Evolutionary conservation across 1,140 invertebrate species (phyloP).

Genomic region (Lutraria rhynchaena): DNA sequence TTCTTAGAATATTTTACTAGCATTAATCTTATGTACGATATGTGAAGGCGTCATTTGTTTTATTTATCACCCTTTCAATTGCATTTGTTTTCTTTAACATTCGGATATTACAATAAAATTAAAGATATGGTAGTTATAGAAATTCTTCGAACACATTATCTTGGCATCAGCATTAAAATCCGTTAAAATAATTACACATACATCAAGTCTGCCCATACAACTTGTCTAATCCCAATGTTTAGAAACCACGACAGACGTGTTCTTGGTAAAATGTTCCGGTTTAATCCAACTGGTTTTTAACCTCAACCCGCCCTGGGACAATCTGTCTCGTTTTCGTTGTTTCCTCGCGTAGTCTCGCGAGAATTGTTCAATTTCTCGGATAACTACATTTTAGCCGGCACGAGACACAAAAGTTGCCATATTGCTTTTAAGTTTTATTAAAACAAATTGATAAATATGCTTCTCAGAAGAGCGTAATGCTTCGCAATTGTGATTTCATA

Average conservation of each 20-base stretch:
- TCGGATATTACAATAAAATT: too few relatives aligned
- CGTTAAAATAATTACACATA: too few relatives aligned
- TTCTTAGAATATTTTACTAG: too few relatives aligned
- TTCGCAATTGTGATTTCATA: conserved; percentile 44
- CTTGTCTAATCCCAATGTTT: conserved; percentile 3
- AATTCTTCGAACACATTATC: too few relatives aligned
- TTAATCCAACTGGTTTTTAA: conserved; percentile 33
- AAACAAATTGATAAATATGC: conserved; percentile 53
- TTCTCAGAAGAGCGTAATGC: conserved; percentile 12
- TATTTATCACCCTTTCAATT: too few relatives aligned
- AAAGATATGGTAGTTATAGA: too few relatives aligned
- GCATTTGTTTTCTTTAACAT: too few relatives aligned
- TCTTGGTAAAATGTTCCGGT: conserved; percentile 17
- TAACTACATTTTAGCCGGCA: conserved; percentile 44
- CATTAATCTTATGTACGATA: too few relatives aligned
- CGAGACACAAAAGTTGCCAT: conserved; percentile 44
- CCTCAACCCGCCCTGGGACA: conserved; percentile 21
- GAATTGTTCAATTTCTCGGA: conserved; percentile 52
- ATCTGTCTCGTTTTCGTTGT: conserved; percentile 38
- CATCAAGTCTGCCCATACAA: too few relatives aligned
- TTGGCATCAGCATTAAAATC: too few relatives aligned
- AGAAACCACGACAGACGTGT: conserved; percentile 18
- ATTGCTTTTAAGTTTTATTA: conserved; percentile 55
- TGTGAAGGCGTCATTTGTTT: too few relatives aligned
- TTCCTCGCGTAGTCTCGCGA: conserved; percentile 31